Evolutionary conservation across 30 jellyfish, hydroid and myxozoan genomes (phyloP), one percentile per base, ranked within the genome.

Genomic region (Nemopilema nomurai): DNA sequence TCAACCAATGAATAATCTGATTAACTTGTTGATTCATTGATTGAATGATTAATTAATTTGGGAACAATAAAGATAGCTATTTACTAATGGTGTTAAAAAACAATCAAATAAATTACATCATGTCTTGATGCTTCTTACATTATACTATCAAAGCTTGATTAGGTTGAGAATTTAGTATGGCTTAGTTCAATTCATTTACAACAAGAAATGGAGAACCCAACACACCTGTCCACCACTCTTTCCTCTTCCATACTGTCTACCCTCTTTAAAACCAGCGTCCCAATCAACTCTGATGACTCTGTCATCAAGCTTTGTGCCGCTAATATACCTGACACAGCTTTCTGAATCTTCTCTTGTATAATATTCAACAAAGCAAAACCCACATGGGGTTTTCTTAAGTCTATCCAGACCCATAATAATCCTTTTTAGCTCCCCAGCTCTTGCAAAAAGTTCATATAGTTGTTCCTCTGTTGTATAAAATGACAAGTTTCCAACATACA

Each of bases 171-270:
- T 41, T 13, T 3, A 13, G 13, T 41, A 6, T 3, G 57, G 57
- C 57, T 41, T 41, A 13, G 13, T 13, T 41, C 9, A 41, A 6
- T 3, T 41, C 57, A 41, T 41, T 41, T 41, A 3, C 57, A 41
- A 41, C n/a, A n/a, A n/a, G n/a, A n/a, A n/a, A n/a, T n/a, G n/a
- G n/a, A n/a, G n/a, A n/a, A n/a, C n/a, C n/a, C n/a, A n/a, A n/a
- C n/a, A n/a, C n/a, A 96, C 98, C 96, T 96, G 99, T 16, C 99
- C 99, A 26, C 99, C 99, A 78, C 98, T 90, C 78, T 90, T 74
- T 16, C 99, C 99, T 65, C 99, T 78, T 28, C 99, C 99, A 86
- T 77, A 90, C 51, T 96, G 99, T 25, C 99, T 80, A 9, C 98
- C 98, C 90, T 96, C 99, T 67, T 86, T 90, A 84, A 96, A 96